phyloP scores from a whole-genome alignment of 2,113 vertebrate genomes.

The Suricata suricatta region DNA sequence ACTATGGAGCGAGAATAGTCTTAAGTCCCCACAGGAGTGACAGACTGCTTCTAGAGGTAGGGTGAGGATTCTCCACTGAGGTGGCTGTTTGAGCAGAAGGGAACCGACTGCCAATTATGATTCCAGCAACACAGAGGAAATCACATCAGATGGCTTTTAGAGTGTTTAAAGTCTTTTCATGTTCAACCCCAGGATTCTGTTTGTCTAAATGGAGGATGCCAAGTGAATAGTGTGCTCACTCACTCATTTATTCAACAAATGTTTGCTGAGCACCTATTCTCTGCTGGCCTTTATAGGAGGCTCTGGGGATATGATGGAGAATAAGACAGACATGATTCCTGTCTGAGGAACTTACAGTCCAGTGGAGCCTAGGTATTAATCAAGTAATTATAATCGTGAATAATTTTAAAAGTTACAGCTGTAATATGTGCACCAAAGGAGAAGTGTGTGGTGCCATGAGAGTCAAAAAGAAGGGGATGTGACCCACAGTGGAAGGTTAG shows the following conservation, averaged over 20 bases:
- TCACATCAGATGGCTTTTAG: not conserved
- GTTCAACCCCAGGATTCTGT: not conserved
- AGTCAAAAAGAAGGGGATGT: not conserved
- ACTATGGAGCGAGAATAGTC: not conserved
- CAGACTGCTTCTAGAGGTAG: not conserved
- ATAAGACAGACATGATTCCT: not conserved
- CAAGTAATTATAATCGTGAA: not conserved
- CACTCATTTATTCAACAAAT: not conserved
- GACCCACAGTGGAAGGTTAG: not conserved
- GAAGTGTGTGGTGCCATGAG: not conserved
- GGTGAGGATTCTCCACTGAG: not conserved
- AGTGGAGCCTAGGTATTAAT: not conserved
- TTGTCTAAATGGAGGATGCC: not conserved
- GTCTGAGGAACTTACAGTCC: not conserved
- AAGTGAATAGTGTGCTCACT: not conserved
- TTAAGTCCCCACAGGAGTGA: not conserved
- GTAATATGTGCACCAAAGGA: not conserved
- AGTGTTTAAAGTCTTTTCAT: not conserved
- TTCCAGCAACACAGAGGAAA: not conserved
- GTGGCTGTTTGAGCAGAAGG: not conserved
- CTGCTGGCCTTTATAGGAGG: not conserved
- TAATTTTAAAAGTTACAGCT: not conserved
- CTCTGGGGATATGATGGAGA: not conserved
- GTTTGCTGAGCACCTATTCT: not conserved
- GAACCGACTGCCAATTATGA: not conserved